Base-by-base conservation (phyloP, 2,888 invertebrate genomes). In the Lasioglossum calceatum region DNA sequence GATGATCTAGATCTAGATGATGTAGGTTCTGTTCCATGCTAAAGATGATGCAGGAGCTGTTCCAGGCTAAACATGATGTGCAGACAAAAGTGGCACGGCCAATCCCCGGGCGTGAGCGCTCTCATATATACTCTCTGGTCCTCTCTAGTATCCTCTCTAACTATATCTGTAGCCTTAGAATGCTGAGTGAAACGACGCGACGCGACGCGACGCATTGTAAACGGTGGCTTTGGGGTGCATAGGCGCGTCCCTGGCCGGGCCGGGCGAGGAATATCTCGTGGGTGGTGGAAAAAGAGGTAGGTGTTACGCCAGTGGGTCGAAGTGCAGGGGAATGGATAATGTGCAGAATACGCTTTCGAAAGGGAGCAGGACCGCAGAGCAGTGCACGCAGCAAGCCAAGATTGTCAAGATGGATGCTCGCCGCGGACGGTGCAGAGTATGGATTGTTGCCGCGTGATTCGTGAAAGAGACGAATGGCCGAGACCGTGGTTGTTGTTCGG, bases 371-470 rank as follows among this genome's bases (percentile, higher is more conserved):
- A 86, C 85, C 86, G 87, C 84, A 89, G 71, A 71, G 85, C 70
- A 88, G 86, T 87, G 87, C 91, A 85, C 85, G 87, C 88, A 88
- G 90, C 89, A 81, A 90, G 88, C 87, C 86, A 87, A 89, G 89
- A 90, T 89, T 88, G 93, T 92, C 93, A 94, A 94, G 93, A 94
- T 94, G 94, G 94, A 93, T 92, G 93, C 93, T 93, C 84, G 84
- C 79, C 84, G 79, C 67, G 77, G 86, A 89, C 85, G 85, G 88
- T 85, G 82, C 74, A 74, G 79, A 87, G 90, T 93, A 92, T 92
- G 92, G 92, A 92, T 92, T 92, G 58, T 92, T 91, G 90, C 92
- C 92, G 94, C 93, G 93, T 93, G 92, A 93, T 92, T 92, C 87
- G 89, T 87, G 84, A 75, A 85, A 67, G 67, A n/a, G 58, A 58